Conservation (phyloP, 2,113 vertebrate species). For the Pelusios castaneus region DNA sequence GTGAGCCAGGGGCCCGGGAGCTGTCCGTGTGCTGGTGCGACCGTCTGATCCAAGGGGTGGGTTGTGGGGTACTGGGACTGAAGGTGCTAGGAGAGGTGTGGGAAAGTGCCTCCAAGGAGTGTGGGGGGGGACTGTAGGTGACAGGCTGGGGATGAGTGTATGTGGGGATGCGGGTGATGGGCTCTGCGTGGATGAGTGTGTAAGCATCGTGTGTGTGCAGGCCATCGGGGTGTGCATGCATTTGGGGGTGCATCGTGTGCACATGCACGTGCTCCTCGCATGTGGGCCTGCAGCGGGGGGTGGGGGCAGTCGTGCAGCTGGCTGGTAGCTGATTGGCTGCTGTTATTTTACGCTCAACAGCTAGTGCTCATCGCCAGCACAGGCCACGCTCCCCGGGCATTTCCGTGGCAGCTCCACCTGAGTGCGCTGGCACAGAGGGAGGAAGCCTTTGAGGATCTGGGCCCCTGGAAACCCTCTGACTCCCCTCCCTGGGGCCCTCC, state of each 20-base stretch:
- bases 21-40: background rate
- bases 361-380: background rate
- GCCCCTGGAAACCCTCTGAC: fast-evolving
- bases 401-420: background rate
- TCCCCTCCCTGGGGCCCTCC: background rate
- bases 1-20: no score
- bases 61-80: no score
- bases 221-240: no score
- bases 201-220: background rate
- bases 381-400: background rate
- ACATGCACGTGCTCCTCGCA: no score
- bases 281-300: no score
- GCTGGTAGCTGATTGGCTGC: no score
- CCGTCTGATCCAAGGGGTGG: background rate
- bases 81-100: background rate
- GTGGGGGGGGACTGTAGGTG: background rate
- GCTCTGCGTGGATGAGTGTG: no score
- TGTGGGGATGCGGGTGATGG: background rate
- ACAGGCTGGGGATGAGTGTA: background rate
- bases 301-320: background rate
- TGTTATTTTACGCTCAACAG: no score
- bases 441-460: fast-evolving
- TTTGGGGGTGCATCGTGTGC: no score
- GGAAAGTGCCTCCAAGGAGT: no score
- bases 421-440: background rate